A percentile compares a stretch with the other conserved stretches of the same genome.
These are phyloP conservation scores for Psittacula derbiana DNA, from an alignment of 2,797 vertebrate species.

Conservation along the genomic window DNA sequence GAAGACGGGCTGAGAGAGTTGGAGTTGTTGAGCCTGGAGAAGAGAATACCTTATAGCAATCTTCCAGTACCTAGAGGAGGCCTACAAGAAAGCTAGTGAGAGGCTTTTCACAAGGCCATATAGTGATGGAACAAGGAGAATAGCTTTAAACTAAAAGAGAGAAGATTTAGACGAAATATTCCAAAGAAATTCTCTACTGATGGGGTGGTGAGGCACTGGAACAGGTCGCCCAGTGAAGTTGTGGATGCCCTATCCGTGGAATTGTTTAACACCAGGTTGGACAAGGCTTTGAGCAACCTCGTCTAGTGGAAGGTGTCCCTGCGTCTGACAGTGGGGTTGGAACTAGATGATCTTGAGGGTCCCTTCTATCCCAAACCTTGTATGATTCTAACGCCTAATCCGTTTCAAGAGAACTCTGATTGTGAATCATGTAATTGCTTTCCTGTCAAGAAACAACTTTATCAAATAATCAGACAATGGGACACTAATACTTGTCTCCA, in stretches of 20 bases:
- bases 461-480: neutral
- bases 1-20: neutral
- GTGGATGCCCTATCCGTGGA: neutral
- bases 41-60: neutral
- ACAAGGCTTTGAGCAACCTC: neutral
- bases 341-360: neutral
- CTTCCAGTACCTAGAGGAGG: neutral
- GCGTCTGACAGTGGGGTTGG: neutral
- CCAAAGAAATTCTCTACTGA: neutral
- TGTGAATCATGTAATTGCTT: neutral
- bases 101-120: neutral
- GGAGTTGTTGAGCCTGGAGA: neutral
- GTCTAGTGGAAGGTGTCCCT: neutral
- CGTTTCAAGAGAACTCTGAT: neutral
- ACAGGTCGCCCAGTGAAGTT: neutral
- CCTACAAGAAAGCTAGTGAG: neutral
- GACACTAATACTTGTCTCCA: neutral
- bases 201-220: neutral
- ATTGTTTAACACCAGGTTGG: neutral
- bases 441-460: neutral
- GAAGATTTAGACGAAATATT: neutral
- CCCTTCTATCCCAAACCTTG: neutral
- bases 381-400: neutral
- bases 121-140: neutral
- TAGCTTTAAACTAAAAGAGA: neutral